A percentile compares a stretch with the other conserved stretches of the same genome.
Evolutionary conservation across 2,797 vertebrate species (phyloP).

Genomic region (Malurus splendens): DNA sequence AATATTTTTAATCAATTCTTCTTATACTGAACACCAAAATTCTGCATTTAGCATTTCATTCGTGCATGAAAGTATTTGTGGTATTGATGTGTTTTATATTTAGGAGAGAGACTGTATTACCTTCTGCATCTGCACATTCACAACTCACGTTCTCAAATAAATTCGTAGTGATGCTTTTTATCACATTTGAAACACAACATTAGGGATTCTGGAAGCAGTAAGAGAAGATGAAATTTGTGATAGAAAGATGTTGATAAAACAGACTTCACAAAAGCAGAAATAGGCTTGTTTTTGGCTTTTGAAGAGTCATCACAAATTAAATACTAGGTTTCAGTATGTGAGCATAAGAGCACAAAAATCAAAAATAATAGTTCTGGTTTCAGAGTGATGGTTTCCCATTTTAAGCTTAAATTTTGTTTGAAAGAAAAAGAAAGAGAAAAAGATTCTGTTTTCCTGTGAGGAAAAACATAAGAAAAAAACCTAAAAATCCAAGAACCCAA

Average conservation of each 20-base stretch:
- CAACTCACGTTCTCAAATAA: not conserved
- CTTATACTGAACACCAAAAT: not conserved
- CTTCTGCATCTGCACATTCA: not conserved
- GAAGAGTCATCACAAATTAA: not conserved
- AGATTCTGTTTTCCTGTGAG: fast-evolving
- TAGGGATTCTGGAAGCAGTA: not conserved
- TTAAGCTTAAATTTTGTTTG: not conserved
- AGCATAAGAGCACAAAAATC: not conserved
- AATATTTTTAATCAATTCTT: not conserved
- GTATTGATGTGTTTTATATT: not conserved
- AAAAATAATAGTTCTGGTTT: not conserved
- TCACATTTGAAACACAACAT: not conserved
- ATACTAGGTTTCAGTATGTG: not conserved
- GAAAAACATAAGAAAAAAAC: fast-evolving
- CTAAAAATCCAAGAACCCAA: fast-evolving
- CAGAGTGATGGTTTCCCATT: not conserved
- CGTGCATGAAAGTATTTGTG: not conserved
- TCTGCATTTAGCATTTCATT: not conserved
- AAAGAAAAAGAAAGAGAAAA: not conserved
- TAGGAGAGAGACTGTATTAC: not conserved
- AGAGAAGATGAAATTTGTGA: not conserved
- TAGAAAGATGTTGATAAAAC: not conserved
- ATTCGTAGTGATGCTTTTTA: not conserved
- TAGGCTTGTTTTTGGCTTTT: not conserved
- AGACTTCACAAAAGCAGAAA: not conserved